Evolutionary conservation across 2,888 invertebrate genomes (phyloP), one percentile per base, ranked within the genome.

Genomic region (Orchesellides sinensis): DNA sequence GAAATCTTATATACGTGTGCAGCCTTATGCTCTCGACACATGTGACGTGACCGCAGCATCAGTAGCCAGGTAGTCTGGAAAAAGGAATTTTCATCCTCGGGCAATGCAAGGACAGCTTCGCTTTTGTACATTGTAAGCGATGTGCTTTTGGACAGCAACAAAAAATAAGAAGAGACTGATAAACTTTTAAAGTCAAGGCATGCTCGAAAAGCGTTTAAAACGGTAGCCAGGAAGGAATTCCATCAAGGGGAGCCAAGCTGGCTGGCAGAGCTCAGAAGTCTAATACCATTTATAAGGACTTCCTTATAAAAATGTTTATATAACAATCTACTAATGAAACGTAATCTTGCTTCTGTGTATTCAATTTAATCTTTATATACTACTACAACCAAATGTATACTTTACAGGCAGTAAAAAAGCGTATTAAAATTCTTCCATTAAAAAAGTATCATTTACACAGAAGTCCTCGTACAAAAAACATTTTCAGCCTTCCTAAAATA

Each of bases 141-240:
- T 65, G 61, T 47, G 61, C 72, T 61, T 73, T 73, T 73, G 66
- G 66, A 56, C 54, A 56, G 54, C 66, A 75, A 75, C 66, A 75
- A 75, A 75, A 66, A 74, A 23, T 14, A 32, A 17, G 40, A 2
- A 19, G 19, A 49, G 61, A 19, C 23, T 14, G 14, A n/a, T 40
- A 59, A 27, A 49, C 25, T 61, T 63, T 25, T 35, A 27, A 52
- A 61, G 19, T 14, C 40, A 40, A n/a, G n/a, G n/a, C n/a, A 59
- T 59, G 27, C 54, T 77, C 27, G 10, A 29, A 65, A 74, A 65
- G 65, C 54, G 27, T 47, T 68, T 59, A 59, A 78, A 74, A 84
- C 87, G 85, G 87, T 86, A 87, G 87, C 86, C 72, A 69, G 80
- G 86, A 85, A 70, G 85, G 86, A 86, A 87, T 87, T 87, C 85